Base-by-base conservation (phyloP, 2,797 vertebrate genomes). In the Chloroceryle amazona region DNA sequence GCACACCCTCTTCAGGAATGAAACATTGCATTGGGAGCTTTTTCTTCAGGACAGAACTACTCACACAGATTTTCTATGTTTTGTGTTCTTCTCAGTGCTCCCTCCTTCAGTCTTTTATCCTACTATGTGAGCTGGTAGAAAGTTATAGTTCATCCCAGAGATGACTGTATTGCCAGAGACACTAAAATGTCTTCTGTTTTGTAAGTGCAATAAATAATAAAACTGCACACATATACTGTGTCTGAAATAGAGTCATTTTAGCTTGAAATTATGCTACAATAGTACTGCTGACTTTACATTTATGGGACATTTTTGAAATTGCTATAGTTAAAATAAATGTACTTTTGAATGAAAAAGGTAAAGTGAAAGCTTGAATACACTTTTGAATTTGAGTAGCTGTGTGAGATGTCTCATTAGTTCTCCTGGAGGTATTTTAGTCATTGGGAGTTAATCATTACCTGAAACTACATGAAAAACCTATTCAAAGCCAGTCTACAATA, bases 381-480 rank as follows among this genome's bases (percentile, higher is more conserved):
- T 90, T 89, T 35, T 72, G 23, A 88, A 60, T 46, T 41, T 76
- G 11, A 54, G 20, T 86, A 60, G 51, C 16, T 80, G 16, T 39
- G 11, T 55, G 14, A 49, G 81, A 91, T 76, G 54, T 90, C 74
- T 96, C 81, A 85, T 60, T 82, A 65, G 61, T 94, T 93, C 74
- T 95, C 73, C 78, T 92, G 86, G 57, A 90, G 95, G 51, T 92
- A n/a, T 93, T 97, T 98, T 95, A 97, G 94, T 97, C 93, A 97
- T 37, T 85, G 52, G 37, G 41, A 75, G 95, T 98, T 96, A 98
- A 97, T 98, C 91, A 97, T 97, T 96, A 97, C 80, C 94, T 97
- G 61, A 72, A 93, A 95, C 63, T 60, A 84, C 58, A 65, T n/a
- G 60, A 68, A 81, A 35, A 96, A 89, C 65, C 90, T 94, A 76